Base-by-base conservation (phyloP, 2,797 vertebrate genomes). In the Setipinna tenuifilis region DNA sequence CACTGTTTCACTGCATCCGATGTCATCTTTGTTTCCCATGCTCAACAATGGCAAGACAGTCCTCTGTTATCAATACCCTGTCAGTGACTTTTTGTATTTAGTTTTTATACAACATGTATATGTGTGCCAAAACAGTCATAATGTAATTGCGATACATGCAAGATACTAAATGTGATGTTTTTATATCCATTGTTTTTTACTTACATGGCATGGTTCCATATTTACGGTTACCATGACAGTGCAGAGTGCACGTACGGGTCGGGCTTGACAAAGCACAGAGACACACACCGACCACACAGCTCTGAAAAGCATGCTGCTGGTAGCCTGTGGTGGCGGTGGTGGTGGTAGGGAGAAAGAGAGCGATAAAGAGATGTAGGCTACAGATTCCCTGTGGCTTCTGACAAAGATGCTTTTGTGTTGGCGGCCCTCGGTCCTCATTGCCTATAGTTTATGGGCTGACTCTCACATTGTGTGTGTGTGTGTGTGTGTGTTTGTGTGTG, bases 321-420 rank as follows among this genome's bases (percentile, higher is more conserved):
- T n/a, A 19, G 35, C 35, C 16, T 21, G 17, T 12, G 28, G 31
- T 78, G 50, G 14, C 9, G 50, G 50, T 54, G 50, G 50, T 9
- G 14, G 50, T 10, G 50, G 14, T 9, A 9, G 50, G 14, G 50
- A 54, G 50, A 54, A 7, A 44, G 71, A 78, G 4, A 78, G 71
- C 31, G 35, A 44, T 19, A 21, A 2, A 17, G 4, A 41, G 71
- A 78, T 78, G 71, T 17, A 78, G 35, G 35, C 71, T 78, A 44
- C 71, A 19, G 71, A 78, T 78, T 78, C 71, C 71, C 71, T 9
- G 3, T 41, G 35, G 50, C 58, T 9, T 61, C 44, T 82, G 3
- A 86, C 78, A 86, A 82, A 68, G 75, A 86, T 71, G 46, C 75
- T 82, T 86, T 86, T 81, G 54, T 86, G 59, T 62, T 23, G 54